A percentile compares a stretch with the other conserved stretches of the same genome.
phyloP scores from a whole-genome alignment of 2,888 invertebrate species.

The Platypus cylindrus region DNA sequence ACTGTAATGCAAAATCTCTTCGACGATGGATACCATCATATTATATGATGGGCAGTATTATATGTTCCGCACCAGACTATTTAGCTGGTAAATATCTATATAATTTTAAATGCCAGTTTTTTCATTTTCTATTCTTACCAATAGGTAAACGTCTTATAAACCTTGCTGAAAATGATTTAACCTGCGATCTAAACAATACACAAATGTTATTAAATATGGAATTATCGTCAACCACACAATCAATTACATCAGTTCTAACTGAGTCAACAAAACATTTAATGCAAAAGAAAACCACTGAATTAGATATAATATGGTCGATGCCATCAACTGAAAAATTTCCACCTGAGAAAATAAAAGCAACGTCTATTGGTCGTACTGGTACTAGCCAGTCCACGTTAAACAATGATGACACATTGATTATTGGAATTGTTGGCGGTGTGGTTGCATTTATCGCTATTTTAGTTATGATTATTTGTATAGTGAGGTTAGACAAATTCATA shows the following conservation, averaged over 20 bases:
- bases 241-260: slow-evolving; percentile 25
- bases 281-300: slow-evolving; percentile 55
- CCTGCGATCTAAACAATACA: slow-evolving; percentile 58
- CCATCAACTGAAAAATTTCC: slow-evolving; percentile 46
- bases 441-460: slow-evolving; percentile 82
- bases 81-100: slow-evolving; percentile 39
- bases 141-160: slow-evolving; percentile 54
- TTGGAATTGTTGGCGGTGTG: slow-evolving; percentile 88
- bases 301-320: slow-evolving; percentile 82
- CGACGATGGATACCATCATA: slow-evolving; percentile 64
- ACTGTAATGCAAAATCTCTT: slow-evolving; percentile 69
- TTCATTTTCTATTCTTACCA: neutral
- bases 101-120: neutral
- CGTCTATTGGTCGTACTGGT: too few relatives aligned
- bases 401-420: slow-evolving; percentile 86
- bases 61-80: slow-evolving; percentile 57
- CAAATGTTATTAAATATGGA: too few relatives aligned
- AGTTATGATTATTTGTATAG: slow-evolving; percentile 79
- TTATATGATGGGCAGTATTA: slow-evolving; percentile 42
- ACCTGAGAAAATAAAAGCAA: slow-evolving; percentile 42
- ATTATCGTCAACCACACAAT: slow-evolving; percentile 28
- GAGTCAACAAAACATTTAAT: slow-evolving; percentile 17
- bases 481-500: slow-evolving; percentile 41
- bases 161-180: slow-evolving; percentile 68
- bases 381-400: slow-evolving; percentile 48